Base-by-base conservation (phyloP, 1,140 invertebrate species). In the Drosophila persimilis region DNA sequence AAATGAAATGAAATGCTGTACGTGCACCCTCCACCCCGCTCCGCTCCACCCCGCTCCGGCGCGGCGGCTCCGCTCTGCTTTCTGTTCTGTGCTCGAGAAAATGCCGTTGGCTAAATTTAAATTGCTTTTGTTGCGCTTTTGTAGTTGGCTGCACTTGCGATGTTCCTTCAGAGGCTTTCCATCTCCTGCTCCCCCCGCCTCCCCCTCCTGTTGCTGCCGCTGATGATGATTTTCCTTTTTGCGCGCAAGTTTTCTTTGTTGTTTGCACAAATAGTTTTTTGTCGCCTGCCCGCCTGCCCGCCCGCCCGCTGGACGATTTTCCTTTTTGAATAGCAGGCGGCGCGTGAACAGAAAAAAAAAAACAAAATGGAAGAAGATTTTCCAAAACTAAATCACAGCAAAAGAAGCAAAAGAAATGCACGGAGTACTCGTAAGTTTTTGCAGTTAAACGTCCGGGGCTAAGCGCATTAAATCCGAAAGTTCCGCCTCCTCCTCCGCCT, bases 251-350 rank as follows among this genome's bases (percentile, higher is more conserved):
- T 88, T 86, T 86, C 81, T 86, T 86, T 86, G 83, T 88, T 86
- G 83, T 86, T 86, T 88, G 83, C 83, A 88, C 81, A 88, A 86
- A 86, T 86, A 88, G 81, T 86, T 83, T 83, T 83, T 83, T 81
- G 78, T 81, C 78, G 78, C 78, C 69, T n/a, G 53, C 73, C 69
- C 26, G 53, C 43, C 29, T 15, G 15, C 15, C 15, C n/a, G n/a
- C n/a, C n/a, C 50, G 44, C 60, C 74, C 47, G 78, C 67, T 66
- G 69, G 11, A 39, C 8, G 35, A 86, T 81, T 85, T 85, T 63
- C 80, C 35, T 39, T 86, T 85, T 80, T 81, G 64, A 85, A 86
- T 77, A 56, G 53, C 52, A 39, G 35, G 58, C 43, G 55, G 54
- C 51, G 72, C 72, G 66, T 77, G 69, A 61, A 53, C 65, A 48